Percentiles rank a stretch among this genome's conserved stretches.
These are phyloP conservation scores for Sinocyclocheilus anshuiensis DNA, from an alignment of 2,113 vertebrate genomes.

Conservation along the genomic window DNA sequence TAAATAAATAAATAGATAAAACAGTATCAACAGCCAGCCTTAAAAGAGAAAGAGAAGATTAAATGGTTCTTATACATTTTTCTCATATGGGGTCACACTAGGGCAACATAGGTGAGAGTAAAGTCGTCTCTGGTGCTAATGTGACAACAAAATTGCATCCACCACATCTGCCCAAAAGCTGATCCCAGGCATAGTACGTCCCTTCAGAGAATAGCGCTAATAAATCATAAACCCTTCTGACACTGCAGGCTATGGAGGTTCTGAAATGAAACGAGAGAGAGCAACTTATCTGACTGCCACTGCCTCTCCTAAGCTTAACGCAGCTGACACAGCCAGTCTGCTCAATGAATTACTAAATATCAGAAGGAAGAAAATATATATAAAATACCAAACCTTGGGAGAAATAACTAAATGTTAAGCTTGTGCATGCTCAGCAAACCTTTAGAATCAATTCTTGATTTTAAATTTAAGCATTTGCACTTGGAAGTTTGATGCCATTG, in stretches of 20 bases:
- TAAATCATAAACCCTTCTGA: conserved; percentile 45
- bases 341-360: background rate
- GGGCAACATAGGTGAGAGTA: background rate
- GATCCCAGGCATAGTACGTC: conserved; percentile 27
- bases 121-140: background rate
- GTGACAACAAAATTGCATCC: conserved; percentile 36
- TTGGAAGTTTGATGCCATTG: background rate
- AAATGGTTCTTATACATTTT: background rate
- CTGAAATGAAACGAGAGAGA: conserved; percentile 37
- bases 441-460: background rate
- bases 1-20: too few species aligned
- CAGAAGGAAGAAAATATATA: background rate
- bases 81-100: background rate
- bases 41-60: background rate
- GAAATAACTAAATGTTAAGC: background rate
- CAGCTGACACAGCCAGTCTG: conserved; percentile 27
- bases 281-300: conserved; percentile 23
- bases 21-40: too few species aligned
- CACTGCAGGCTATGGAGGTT: conserved; percentile 30
- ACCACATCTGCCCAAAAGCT: conserved; percentile 37
- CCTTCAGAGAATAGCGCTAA: conserved; percentile 20
- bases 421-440: background rate
- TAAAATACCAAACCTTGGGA: background rate
- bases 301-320: conserved; percentile 30
- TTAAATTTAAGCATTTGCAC: background rate